Evolutionary conservation across 1,140 invertebrate species (phyloP).

Genomic region (Cheumatopsyche charites): DNA sequence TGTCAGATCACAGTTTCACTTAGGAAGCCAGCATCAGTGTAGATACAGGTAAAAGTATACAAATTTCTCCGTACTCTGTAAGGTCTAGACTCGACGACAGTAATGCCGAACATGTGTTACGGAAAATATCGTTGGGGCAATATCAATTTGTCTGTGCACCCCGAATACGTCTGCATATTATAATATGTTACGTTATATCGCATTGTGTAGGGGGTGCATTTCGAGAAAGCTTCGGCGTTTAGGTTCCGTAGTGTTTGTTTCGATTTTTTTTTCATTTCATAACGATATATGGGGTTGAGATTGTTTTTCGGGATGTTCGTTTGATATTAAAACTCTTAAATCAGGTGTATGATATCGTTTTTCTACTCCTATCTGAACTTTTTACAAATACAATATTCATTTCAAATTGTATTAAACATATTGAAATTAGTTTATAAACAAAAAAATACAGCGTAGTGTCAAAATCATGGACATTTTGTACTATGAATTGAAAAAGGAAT

Average conservation of each 20-base stretch:
- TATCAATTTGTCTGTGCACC: slow-evolving; percentile 46
- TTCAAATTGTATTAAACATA: too few species aligned
- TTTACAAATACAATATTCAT: too few species aligned
- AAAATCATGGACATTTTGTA: too few species aligned
- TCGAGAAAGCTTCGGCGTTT: neutral
- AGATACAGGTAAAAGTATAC: neutral
- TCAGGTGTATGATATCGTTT: slow-evolving; percentile 22
- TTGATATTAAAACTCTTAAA: slow-evolving; percentile 47
- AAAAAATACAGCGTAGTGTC: too few species aligned
- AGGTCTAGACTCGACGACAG: slow-evolving; percentile 8
- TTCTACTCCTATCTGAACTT: too few species aligned
- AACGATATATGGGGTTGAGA: neutral
- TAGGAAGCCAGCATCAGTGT: too few species aligned
- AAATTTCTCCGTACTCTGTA: slow-evolving; percentile 28
- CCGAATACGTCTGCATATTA: slow-evolving; percentile 17
- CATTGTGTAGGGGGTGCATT: slow-evolving; percentile 7
- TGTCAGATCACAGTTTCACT: slow-evolving; percentile 7
- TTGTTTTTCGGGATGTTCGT: neutral
- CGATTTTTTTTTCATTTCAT: neutral
- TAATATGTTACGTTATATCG: slow-evolving; percentile 33
- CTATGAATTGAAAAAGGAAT: too few species aligned
- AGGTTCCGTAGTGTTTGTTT: neutral
- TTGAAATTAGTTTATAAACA: too few species aligned
- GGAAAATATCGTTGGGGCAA: slow-evolving; percentile 48
- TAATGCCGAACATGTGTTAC: slow-evolving; percentile 48